Evolutionary conservation across 2,888 invertebrate genomes (phyloP).

Genomic region (Caenorhabditis imperialis): DNA sequence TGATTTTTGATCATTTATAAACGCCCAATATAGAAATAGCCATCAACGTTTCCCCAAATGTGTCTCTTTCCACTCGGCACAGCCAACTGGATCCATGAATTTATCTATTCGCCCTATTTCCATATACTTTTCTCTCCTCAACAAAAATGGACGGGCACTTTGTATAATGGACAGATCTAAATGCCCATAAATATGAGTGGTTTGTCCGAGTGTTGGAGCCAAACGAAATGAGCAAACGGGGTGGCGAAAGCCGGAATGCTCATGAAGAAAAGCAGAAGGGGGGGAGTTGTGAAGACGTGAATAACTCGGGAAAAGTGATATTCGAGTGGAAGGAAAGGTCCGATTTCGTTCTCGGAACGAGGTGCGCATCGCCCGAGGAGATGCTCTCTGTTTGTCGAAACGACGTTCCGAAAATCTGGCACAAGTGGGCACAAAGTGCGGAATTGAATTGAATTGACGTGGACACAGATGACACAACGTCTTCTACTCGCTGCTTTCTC

Average conservation of each 20-base stretch:
- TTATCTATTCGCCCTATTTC: no score
- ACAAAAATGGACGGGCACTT: no score
- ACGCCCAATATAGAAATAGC: no score
- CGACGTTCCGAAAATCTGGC: no score
- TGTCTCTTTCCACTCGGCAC: no score
- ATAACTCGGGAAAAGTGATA: constrained; percentile 26
- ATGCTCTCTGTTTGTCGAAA: background rate
- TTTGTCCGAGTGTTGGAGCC: constrained; percentile 16
- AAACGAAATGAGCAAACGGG: constrained; percentile 3
- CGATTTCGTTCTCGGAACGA: constrained; percentile 31
- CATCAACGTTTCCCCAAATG: no score
- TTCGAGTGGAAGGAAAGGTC: constrained; percentile 11
- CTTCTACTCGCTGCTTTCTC: background rate
- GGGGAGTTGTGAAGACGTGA: constrained; percentile 10
- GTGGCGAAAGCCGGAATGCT: constrained; percentile 19
- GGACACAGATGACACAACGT: no score
- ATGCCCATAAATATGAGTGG: constrained; percentile 41
- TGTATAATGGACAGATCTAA: constrained; percentile 48
- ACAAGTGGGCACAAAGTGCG: no score
- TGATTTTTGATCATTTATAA: no score
- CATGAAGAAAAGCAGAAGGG: constrained; percentile 9
- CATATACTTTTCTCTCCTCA: no score
- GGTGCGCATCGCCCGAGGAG: background rate
- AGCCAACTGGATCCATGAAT: no score
- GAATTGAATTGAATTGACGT: no score